Base-by-base conservation (phyloP, 2,888 invertebrate species). In the Hoplodrina blanda region DNA sequence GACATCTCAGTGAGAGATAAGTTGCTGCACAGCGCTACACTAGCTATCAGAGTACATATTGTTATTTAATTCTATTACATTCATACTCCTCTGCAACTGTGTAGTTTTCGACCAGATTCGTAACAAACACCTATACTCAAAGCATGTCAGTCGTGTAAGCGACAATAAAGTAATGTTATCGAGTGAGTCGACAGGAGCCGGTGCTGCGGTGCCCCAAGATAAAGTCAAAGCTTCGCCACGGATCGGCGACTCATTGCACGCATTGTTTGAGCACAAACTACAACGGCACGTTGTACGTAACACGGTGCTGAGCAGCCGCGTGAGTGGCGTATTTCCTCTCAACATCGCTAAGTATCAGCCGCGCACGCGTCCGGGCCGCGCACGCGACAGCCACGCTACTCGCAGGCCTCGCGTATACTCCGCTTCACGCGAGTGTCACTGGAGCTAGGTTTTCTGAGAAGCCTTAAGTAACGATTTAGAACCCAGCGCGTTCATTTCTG, bases 281-380 rank as follows among this genome's bases (percentile, higher is more conserved):
- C 37, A 46, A 19, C 8, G 11, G n/a, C 13, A 19, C 15, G 33
- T 54, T 25, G 54, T 49, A 20, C 15, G 30, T 20, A 55, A 55
- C 8, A 44, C 15, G 30, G 25, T 25, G 25, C 25, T 1, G 25
- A 2, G 25, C 25, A 25, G 25, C 25, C 25, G 25, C 25, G 25
- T 25, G 50, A 33, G 7, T 50, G 44, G 68, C 13, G 44, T 76
- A 55, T 41, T 64, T 66, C 30, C 19, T 41, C 73, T 67, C 80
- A 74, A 77, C 81, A 83, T 81, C 54, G 54, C 67, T 65, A 70
- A 75, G 78, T 81, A 17, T 44, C n/a, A 37, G 4, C 1, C n/a
- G 52, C 19, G 53, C 4, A 17, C 1, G 15, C n/a, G 20, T 46
- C 30, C 10, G n/a, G 52, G 4, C 2, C 20, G 52, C n/a, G 57